These are phyloP conservation scores for Gymnocheta viridis DNA, from an alignment of 2,888 invertebrate species.

Conservation along the genomic window DNA sequence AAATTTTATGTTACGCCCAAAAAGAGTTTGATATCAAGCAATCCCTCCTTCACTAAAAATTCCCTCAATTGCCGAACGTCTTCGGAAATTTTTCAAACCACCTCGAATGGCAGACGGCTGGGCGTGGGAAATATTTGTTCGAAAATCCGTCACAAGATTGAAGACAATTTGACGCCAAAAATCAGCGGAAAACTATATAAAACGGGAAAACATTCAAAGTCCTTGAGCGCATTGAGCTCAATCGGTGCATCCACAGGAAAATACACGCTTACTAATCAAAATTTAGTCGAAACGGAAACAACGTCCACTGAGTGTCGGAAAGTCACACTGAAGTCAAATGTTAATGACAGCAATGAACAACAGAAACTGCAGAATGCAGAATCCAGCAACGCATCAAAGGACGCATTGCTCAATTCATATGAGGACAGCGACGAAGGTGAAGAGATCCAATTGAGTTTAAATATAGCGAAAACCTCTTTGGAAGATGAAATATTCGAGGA, in stretches of 20 bases:
- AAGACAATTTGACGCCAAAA: conserved; percentile 80
- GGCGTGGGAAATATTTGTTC: conserved; percentile 79
- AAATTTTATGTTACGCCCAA: conserved; percentile 67
- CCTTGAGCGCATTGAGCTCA: conserved; percentile 75
- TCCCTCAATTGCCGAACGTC: conserved; percentile 34
- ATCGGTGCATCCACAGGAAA: conserved; percentile 71
- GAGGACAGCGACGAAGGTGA: conserved; percentile 80
- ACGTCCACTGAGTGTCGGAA: neutral
- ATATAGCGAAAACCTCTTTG: conserved; percentile 78
- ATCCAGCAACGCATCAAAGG: conserved; percentile 17
- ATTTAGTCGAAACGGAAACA: neutral
- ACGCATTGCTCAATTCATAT: conserved; percentile 11
- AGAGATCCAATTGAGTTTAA: conserved; percentile 76
- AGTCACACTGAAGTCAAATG: neutral
- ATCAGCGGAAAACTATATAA: conserved; percentile 77
- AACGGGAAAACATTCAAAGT: conserved; percentile 77
- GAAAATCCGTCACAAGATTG: conserved; percentile 81
- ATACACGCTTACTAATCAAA: conserved; percentile 60
- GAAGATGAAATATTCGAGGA: conserved; percentile 82
- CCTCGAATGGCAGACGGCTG: conserved; percentile 36
- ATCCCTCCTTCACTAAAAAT: neutral
- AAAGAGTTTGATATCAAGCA: conserved; percentile 27
- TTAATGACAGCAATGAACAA: neutral
- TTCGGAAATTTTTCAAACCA: conserved; percentile 40
- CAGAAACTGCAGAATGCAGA: conserved; percentile 28